These are phyloP conservation scores for Gymnorhina tibicen DNA, from an alignment of 2,113 vertebrate species.

Conservation along the genomic window DNA sequence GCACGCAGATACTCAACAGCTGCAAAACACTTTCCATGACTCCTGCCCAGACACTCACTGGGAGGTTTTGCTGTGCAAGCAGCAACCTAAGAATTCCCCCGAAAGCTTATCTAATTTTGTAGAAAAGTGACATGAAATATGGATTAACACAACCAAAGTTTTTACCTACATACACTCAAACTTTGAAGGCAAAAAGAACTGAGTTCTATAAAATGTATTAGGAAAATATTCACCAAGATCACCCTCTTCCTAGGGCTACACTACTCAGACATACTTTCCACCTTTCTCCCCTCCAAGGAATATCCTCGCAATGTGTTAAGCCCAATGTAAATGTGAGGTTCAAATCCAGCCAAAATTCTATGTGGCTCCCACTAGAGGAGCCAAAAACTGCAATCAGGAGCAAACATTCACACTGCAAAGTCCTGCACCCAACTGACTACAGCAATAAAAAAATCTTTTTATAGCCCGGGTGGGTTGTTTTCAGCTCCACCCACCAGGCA, in stretches of 20 bases:
- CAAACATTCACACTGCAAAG: background rate
- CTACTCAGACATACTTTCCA: background rate
- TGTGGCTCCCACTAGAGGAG: accelerated
- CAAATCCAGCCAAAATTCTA: background rate
- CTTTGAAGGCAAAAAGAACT: background rate
- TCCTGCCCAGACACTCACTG: background rate
- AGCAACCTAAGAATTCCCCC: background rate
- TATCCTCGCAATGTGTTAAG: background rate
- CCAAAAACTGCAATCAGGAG: background rate
- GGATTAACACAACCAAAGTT: background rate
- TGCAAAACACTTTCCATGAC: background rate
- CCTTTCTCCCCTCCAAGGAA: background rate
- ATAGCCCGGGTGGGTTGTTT: background rate
- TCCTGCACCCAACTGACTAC: accelerated
- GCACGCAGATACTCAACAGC: background rate
- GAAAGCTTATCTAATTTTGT: background rate
- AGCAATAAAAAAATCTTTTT: background rate
- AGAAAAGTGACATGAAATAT: background rate
- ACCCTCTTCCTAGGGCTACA: background rate
- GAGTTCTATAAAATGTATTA: background rate
- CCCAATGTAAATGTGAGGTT: background rate
- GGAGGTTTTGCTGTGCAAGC: background rate
- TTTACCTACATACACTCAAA: background rate
- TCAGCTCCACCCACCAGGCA: background rate
- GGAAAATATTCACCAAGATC: background rate